Percentiles rank a stretch among this genome's conserved stretches.
Evolutionary conservation across 1,140 invertebrate species (phyloP).

Genomic region (Eupeodes corollae): DNA sequence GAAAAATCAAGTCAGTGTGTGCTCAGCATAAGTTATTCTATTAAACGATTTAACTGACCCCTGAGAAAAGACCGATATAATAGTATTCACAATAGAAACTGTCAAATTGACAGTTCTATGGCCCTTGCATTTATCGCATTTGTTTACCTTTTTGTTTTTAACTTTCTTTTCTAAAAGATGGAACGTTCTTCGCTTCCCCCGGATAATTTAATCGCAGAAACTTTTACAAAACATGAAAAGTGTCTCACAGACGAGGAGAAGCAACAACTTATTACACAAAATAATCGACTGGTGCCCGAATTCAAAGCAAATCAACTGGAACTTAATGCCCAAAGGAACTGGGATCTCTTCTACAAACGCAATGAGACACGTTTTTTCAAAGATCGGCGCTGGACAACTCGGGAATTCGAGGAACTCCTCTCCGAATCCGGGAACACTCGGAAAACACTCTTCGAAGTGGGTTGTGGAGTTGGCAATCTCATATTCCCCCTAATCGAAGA

Average conservation of each 20-base stretch:
- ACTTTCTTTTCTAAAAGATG: too few relatives aligned
- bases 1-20: too few relatives aligned
- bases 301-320: slow-evolving; percentile 78
- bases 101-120: too few relatives aligned
- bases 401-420: slow-evolving; percentile 87
- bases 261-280: slow-evolving; percentile 50
- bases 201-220: background rate
- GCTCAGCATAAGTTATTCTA: too few relatives aligned
- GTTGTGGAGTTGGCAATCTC: slow-evolving; percentile 96
- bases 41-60: too few relatives aligned
- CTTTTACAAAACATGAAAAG: slow-evolving; percentile 16
- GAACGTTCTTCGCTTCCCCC: background rate
- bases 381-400: slow-evolving; percentile 92
- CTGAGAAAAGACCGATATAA: too few relatives aligned
- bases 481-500: slow-evolving; percentile 85
- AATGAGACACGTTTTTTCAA: slow-evolving; percentile 89
- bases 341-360: slow-evolving; percentile 97
- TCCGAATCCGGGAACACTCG: slow-evolving; percentile 29
- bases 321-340: slow-evolving; percentile 77
- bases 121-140: too few relatives aligned
- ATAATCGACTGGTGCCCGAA: slow-evolving; percentile 57
- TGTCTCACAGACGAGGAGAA: slow-evolving; percentile 48
- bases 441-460: slow-evolving; percentile 66
- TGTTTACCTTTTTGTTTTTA: too few relatives aligned
- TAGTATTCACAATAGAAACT: too few relatives aligned